Evolutionary conservation across 2,888 invertebrate genomes (phyloP).

Genomic region (Bellardia bayeri): DNA sequence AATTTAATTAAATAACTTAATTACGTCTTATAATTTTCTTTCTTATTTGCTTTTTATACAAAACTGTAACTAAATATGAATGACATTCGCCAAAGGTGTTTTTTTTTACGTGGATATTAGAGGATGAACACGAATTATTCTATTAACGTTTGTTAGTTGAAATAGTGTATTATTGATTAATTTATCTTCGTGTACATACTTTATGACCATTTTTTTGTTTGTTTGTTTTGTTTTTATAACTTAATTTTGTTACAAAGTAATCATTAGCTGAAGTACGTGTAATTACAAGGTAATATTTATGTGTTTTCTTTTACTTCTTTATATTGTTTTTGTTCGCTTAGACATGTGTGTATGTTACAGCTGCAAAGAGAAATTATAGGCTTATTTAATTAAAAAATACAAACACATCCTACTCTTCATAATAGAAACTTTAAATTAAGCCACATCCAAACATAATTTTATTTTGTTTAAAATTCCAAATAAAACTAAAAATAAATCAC

Average conservation of each 20-base stretch:
- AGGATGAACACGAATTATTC: not conserved
- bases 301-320: not conserved
- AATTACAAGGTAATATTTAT: constrained; percentile 9
- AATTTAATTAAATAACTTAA: too few species aligned
- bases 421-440: too few species aligned
- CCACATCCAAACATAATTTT: too few species aligned
- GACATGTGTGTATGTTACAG: not conserved
- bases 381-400: too few species aligned
- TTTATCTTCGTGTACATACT: not conserved
- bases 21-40: not conserved
- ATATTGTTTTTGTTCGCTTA: too few species aligned
- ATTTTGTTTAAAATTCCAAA: too few species aligned
- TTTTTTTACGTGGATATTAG: not conserved
- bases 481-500: too few species aligned
- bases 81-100: not conserved
- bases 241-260: not conserved
- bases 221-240: not conserved
- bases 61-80: not conserved
- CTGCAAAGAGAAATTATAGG: not conserved
- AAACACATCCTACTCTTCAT: too few species aligned
- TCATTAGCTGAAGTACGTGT: constrained; percentile 1
- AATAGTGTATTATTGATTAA: not conserved
- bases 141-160: not conserved
- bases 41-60: not conserved
- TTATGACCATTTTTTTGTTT: not conserved